Evolutionary conservation across 2,888 invertebrate species (phyloP).

Genomic region (Heliothis peltigera): DNA sequence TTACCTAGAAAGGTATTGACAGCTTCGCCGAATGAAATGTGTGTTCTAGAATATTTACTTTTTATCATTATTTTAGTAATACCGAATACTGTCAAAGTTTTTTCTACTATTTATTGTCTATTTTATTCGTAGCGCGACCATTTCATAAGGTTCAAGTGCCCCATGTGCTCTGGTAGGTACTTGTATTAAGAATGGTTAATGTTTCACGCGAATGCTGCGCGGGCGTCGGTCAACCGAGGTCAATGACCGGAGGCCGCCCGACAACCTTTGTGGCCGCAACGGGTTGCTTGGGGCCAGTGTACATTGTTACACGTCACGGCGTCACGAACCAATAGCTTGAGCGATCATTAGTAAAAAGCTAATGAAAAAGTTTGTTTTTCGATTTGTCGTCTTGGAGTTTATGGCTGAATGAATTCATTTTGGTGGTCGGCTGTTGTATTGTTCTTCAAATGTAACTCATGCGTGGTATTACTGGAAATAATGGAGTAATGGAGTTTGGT

Average conservation of each 20-base stretch:
- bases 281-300: conserved; percentile 70
- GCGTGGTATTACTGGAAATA: no score
- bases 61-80: neutral
- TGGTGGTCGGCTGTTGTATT: neutral
- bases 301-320: conserved; percentile 72
- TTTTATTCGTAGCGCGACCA: conserved; percentile 4
- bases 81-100: no score
- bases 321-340: conserved; percentile 62
- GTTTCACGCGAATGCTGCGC: conserved; percentile 79
- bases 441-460: neutral
- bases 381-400: conserved; percentile 1
- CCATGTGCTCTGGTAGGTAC: conserved; percentile 47
- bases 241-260: conserved; percentile 79
- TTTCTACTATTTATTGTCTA: neutral
- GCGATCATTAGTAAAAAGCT: conserved; percentile 1
- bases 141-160: conserved; percentile 20
- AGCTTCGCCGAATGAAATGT: neutral
- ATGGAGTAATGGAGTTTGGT: no score
- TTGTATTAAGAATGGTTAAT: conserved; percentile 62
- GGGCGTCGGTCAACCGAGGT: conserved; percentile 84
- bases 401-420: conserved; percentile 16
- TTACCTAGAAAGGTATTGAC: neutral
- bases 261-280: conserved; percentile 83
- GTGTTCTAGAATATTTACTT: conserved; percentile 1
- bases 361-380: conserved; percentile 11